A percentile compares a stretch with the other conserved stretches of the same genome.
These are phyloP conservation scores for Tragelaphus buxtoni DNA, from an alignment of 2,113 vertebrate species.

Conservation along the genomic window DNA sequence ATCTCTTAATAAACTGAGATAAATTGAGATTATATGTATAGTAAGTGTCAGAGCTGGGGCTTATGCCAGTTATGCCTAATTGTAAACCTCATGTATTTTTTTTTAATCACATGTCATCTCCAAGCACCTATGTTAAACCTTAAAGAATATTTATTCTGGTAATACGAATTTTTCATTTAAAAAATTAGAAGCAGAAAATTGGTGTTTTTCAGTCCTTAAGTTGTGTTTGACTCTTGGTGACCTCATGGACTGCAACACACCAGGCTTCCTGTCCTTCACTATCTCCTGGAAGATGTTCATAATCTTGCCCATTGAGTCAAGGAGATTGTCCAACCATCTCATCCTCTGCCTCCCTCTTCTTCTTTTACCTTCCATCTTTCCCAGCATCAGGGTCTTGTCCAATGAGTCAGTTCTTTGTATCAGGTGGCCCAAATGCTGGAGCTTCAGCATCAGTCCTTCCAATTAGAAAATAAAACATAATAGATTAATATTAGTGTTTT, in stretches of 20 bases:
- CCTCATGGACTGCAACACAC: not conserved
- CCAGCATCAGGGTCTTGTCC: not conserved
- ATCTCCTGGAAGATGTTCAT: not conserved
- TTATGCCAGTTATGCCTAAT: not conserved
- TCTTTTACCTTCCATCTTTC: not conserved
- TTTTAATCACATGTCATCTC: not conserved
- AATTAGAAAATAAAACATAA: not conserved
- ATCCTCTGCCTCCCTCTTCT: not conserved
- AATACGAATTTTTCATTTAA: not conserved
- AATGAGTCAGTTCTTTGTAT: not conserved
- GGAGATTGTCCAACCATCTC: not conserved
- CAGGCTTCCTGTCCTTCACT: not conserved
- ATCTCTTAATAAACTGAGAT: not conserved
- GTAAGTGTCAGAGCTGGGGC: not conserved
- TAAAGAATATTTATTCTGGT: not conserved
- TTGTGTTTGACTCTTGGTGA: not conserved
- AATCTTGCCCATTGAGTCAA: not conserved
- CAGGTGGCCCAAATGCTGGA: not conserved
- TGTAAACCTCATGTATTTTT: not conserved
- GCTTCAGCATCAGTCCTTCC: not conserved
- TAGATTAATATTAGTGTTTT: not conserved
- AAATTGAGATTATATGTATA: not conserved
- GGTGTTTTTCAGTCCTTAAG: accelerated
- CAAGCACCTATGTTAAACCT: not conserved
- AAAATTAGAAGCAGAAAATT: not conserved